phyloP scores from a whole-genome alignment of 2,888 invertebrate species.

The Calliphora vomitoria region DNA sequence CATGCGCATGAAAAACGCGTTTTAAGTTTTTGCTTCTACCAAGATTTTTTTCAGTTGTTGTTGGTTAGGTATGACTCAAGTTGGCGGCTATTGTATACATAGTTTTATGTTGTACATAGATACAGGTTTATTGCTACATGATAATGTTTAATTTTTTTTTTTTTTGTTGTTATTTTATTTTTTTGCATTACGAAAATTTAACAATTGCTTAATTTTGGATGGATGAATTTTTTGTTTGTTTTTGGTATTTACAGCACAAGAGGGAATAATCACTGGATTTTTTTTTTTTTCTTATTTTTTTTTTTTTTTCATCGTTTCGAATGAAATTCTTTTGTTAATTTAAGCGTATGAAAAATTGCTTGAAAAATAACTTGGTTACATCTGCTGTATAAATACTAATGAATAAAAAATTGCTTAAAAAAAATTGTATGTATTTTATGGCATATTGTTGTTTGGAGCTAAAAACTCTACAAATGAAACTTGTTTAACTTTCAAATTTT shows the following conservation, averaged over 20 bases:
- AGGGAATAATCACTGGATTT: conserved; percentile 62
- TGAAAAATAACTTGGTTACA: conserved; percentile 1
- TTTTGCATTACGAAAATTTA: conserved; percentile 67
- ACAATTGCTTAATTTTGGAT: conserved; percentile 72
- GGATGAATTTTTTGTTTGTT: conserved; percentile 40
- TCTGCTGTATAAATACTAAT: conserved; percentile 27
- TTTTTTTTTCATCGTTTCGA: neutral
- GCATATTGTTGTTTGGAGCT: neutral
- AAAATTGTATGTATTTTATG: conserved; percentile 18
- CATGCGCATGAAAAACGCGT: conserved; percentile 73
- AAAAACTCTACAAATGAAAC: conserved; percentile 10
- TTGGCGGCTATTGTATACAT: conserved; percentile 47
- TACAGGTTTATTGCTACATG: conserved; percentile 69
- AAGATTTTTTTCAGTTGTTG: conserved; percentile 30
- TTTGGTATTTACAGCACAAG: conserved; percentile 41
- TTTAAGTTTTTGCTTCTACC: conserved; percentile 46
- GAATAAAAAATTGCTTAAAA: neutral
- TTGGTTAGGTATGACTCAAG: conserved; percentile 61
- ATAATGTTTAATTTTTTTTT: conserved; percentile 46
- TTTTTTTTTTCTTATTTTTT: conserved; percentile 27
- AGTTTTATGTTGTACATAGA: conserved; percentile 52
- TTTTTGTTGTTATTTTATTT: conserved; percentile 6
- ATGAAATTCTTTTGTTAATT: conserved; percentile 57
- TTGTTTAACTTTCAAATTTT: conserved; percentile 6
- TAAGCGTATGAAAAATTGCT: conserved; percentile 28